A percentile compares a stretch with the other conserved stretches of the same genome.
Conservation (phyloP, 2,888 invertebrate species). For the Pteria penguin region DNA sequence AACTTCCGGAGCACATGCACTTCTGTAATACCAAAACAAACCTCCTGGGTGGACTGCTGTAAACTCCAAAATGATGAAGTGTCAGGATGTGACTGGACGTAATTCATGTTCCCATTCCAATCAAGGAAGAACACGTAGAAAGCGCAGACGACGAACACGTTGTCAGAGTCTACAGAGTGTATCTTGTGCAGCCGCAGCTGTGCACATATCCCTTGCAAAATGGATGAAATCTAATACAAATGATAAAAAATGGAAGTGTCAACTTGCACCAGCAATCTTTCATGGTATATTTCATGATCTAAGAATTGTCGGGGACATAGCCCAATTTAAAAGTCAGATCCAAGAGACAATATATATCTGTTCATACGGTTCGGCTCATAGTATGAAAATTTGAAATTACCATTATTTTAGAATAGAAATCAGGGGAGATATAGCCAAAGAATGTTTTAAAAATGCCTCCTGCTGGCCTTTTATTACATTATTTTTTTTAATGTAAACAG, state of each 20-base stretch:
- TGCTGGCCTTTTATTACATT: no score
- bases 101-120: background rate
- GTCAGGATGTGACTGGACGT: background rate
- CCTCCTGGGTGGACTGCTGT: background rate
- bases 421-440: no score
- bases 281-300: no score
- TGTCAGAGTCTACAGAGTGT: background rate
- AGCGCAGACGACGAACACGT: constrained; percentile 5
- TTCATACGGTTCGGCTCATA: no score
- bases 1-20: background rate
- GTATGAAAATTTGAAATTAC: no score
- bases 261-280: constrained; percentile 17
- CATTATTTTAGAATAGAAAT: no score
- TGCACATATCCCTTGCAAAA: background rate
- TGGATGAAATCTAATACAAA: constrained; percentile 21
- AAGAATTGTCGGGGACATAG: no score
- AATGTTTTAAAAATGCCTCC: no score
- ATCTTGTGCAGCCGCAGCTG: background rate
- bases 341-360: no score
- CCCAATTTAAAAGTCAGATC: no score
- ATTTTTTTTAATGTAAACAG: no score
- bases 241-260: constrained; percentile 18
- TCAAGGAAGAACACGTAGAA: constrained; percentile 16
- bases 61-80: background rate
- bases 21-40: constrained; percentile 6